Evolutionary conservation across 53 echinoderm and acorn worm species (phyloP), one percentile per base, ranked within the genome.

Genomic region (Arbacia lixula): DNA sequence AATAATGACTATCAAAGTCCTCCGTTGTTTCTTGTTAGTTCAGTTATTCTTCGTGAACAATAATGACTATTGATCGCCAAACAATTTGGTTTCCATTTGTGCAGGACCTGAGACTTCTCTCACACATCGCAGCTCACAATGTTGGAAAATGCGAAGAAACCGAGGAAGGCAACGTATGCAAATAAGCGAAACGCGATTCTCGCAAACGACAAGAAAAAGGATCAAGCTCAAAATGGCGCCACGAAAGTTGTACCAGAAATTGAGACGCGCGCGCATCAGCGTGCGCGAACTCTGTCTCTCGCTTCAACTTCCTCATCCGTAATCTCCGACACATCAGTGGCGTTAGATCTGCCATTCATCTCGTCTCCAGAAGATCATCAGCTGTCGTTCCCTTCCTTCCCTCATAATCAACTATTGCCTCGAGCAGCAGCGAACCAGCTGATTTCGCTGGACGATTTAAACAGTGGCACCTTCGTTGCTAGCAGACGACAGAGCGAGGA

Each of bases 161-260:
- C 69, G 43, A 43, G 42, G 43, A 26, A 43, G 40, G 41, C 69
- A 36, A 12, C 40, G 43, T 27, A 0, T 69, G 42, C 40, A 69
- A 27, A 8, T 14, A 8, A 46, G 9, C 49, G 14, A 46, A 46
- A 46, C 14, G 9, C 49, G 9, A 14, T 10, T 46, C 69, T 26
- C 69, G 74, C 74, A 74, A 53, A 74, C 74, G 74, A 74, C 53
- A 21, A 12, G 30, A 74, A 50, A 17, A 30, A 42, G 32, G 29
- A 30, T 31, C 53, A 20, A 34, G 52, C 33, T 8, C 27, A 69
- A 69, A 69, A 69, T 69, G 69, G 69, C 69, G 46, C 46, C 46
- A n/a, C n/a, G n/a, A n/a, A n/a, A n/a, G n/a, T n/a, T n/a, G n/a
- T n/a, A n/a, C n/a, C n/a, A n/a, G n/a, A n/a, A n/a, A n/a, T n/a